phyloP scores from a whole-genome alignment of 2,797 vertebrate species.

The Acanthopagrus latus region DNA sequence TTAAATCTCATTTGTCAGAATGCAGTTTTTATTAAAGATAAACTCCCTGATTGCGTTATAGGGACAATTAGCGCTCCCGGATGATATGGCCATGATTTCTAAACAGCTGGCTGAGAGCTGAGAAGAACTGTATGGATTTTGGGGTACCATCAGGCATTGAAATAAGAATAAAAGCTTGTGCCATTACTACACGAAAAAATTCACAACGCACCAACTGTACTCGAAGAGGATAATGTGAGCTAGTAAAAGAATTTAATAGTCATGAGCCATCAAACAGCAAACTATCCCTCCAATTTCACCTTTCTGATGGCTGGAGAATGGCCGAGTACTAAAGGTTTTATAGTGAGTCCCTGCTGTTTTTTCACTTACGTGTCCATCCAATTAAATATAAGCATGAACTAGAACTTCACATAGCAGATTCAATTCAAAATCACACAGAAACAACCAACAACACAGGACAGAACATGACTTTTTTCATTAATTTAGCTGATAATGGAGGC shows the following conservation, averaged over 20 bases:
- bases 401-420: neutral
- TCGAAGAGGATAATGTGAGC: neutral
- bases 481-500: too few species aligned
- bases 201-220: too few species aligned
- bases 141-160: neutral
- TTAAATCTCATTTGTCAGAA: slow-evolving; percentile 38
- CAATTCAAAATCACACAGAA: neutral
- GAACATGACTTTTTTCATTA: too few species aligned
- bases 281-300: neutral
- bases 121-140: neutral
- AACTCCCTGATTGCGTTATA: slow-evolving; percentile 14
- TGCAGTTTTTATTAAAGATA: slow-evolving; percentile 42
- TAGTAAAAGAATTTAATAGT: neutral
- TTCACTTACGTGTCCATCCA: neutral
- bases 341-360: neutral
- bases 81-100: neutral
- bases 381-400: neutral
- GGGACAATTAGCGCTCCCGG: slow-evolving; percentile 4
- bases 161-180: neutral
- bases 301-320: neutral
- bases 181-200: neutral
- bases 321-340: neutral
- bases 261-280: too few species aligned
- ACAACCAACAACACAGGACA: too few species aligned
- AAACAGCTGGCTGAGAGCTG: neutral